Conservation (phyloP, 2,797 vertebrate species). For the Taenioides sp. region DNA sequence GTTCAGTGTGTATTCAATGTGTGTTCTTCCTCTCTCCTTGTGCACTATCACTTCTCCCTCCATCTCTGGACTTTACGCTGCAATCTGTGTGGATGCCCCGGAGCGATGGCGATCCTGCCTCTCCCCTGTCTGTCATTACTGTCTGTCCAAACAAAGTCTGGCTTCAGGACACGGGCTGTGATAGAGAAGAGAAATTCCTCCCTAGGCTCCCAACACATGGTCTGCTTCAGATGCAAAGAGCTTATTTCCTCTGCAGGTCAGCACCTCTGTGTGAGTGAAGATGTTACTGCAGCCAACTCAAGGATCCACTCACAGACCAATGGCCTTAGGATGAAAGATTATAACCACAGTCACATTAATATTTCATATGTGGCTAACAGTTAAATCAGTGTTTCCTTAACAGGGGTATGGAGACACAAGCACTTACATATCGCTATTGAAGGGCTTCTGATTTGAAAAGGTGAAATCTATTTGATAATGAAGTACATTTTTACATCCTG, state of each 20-base stretch:
- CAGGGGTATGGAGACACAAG: too few relatives aligned
- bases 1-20: background rate
- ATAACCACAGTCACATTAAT: background rate
- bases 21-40: constrained; percentile 39
- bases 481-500: too few relatives aligned
- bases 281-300: constrained; percentile 11
- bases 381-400: background rate
- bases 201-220: constrained; percentile 37
- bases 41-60: constrained; percentile 9
- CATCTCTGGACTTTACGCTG: constrained; percentile 34
- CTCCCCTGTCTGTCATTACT: constrained; percentile 61
- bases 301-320: background rate
- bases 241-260: constrained; percentile 20
- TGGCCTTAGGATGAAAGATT: background rate
- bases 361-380: background rate
- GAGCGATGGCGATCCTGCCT: constrained; percentile 33
- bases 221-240: constrained; percentile 30
- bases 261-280: constrained; percentile 23
- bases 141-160: constrained; percentile 54
- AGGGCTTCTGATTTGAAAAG: too few relatives aligned
- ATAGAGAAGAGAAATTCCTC: constrained; percentile 33
- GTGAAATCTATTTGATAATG: too few relatives aligned
- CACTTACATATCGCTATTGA: too few relatives aligned
- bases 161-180: constrained; percentile 49
- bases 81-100: constrained; percentile 36